Base-by-base conservation (phyloP, 2,888 invertebrate genomes). In the Acronicta psi region DNA sequence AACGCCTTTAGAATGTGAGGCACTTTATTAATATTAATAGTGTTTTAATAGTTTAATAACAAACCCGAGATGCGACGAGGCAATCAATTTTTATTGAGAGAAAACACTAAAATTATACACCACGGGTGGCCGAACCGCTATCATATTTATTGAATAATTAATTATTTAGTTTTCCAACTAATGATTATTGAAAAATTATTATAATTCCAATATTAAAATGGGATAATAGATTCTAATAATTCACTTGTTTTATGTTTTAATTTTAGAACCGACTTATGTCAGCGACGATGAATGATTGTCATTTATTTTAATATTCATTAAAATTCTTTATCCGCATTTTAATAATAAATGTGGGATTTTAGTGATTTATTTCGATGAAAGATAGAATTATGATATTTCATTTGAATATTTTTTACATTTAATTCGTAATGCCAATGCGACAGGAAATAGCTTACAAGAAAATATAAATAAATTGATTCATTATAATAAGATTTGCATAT, bases 1-100 rank as follows among this genome's bases (percentile, higher is more conserved):
- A 70, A 79, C 72, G 63, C 75, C 64, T 75, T 82, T 76, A 80
- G 78, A 78, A 76, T 66, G 49, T 52, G 67, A 69, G 69, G 70
- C 74, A 77, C 77, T 83, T 83, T 81, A 86, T 86, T 87, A 85
- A 84, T 83, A 84, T 88, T 86, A 85, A 86, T 77, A 81, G 80
- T 80, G 72, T 71, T 83, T 85, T 87, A 86, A 85, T 88, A 85
- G 83, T 82, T 86, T 87, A 87, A 87, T 87, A 88, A 85, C 82
- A 82, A 82, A 81, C 75, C 73, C 65, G 63, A 69, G 75, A 68
- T 73, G 80, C 83, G 81, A 84, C 82, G 75, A 82, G 80, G 82
- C 83, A 83, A 90, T 90, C 86, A 89, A 87, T 87, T 90, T 90
- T 87, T 89, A 88, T 90, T 79, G 85, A 80, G 78, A 82, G 79